Conservation (phyloP, 1,140 invertebrate genomes). For the Magallana ariakensis region DNA sequence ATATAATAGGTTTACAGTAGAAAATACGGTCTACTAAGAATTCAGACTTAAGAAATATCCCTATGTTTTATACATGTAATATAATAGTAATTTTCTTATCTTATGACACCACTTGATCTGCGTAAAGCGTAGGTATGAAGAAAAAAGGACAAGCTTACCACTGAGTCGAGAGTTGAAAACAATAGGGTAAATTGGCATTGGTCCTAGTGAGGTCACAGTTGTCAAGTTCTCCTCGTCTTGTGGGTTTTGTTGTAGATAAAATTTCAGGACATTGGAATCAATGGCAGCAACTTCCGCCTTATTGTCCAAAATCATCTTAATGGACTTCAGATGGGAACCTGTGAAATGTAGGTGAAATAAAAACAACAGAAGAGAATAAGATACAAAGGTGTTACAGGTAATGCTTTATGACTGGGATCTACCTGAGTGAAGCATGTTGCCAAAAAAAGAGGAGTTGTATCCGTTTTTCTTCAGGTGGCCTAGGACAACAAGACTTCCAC, state of each 20-base stretch:
- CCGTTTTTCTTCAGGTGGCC: conserved; percentile 64
- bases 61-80: too few relatives aligned
- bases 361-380: too few relatives aligned
- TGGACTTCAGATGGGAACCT: conserved; percentile 83
- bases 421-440: conserved; percentile 61
- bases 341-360: conserved; percentile 68
- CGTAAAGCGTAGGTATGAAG: too few relatives aligned
- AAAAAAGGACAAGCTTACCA: conserved; percentile 76
- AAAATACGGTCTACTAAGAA: too few relatives aligned
- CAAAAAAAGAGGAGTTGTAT: conserved; percentile 65
- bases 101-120: too few relatives aligned
- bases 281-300: conserved; percentile 84
- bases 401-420: too few relatives aligned
- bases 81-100: too few relatives aligned
- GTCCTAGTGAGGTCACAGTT: conserved; percentile 83
- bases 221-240: conserved; percentile 82
- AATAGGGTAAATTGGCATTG: conserved; percentile 83
- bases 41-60: too few relatives aligned
- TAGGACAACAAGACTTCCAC: conserved; percentile 65
- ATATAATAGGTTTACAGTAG: too few relatives aligned
- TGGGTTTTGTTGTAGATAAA: conserved; percentile 82
- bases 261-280: conserved; percentile 83
- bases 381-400: too few relatives aligned
- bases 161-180: conserved; percentile 82
- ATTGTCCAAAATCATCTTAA: conserved; percentile 84